These are phyloP conservation scores for Otocyon megalotis DNA, from an alignment of 2,113 vertebrate genomes.

Conservation along the genomic window DNA sequence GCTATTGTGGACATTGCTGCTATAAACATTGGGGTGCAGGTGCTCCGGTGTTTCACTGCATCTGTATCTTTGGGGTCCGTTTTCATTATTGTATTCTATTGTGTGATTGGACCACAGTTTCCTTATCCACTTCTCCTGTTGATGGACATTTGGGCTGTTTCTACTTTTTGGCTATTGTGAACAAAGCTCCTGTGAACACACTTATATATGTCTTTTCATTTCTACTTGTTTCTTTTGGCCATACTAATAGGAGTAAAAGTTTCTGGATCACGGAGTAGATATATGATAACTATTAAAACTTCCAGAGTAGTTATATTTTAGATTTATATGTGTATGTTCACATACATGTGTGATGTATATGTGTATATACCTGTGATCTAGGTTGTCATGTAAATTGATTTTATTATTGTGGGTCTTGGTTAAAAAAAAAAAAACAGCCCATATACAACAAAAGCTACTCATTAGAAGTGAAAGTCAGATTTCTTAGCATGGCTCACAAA, in stretches of 20 bases:
- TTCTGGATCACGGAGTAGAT: not conserved
- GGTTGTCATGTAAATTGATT: constrained; percentile 26
- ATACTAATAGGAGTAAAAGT: not conserved
- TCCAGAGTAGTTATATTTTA: not conserved
- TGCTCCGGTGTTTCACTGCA: too few species aligned
- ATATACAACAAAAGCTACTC: not conserved
- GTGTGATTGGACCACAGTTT: not conserved
- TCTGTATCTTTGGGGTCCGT: too few species aligned
- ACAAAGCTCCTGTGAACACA: not conserved
- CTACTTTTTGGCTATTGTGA: not conserved
- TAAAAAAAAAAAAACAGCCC: not conserved
- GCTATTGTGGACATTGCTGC: too few species aligned
- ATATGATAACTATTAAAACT: not conserved
- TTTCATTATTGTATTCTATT: not conserved
- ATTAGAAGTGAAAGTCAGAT: not conserved
- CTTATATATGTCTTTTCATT: not conserved
- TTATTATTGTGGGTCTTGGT: not conserved
- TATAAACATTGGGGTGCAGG: too few species aligned
- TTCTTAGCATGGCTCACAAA: not conserved
- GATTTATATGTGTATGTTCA: not conserved
- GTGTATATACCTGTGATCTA: not conserved
- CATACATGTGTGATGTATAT: not conserved
- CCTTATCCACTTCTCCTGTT: not conserved
- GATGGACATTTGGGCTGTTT: not conserved
- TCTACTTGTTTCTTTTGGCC: not conserved